phyloP scores from a whole-genome alignment of 1,140 invertebrate species.

The Ladona fulva region DNA sequence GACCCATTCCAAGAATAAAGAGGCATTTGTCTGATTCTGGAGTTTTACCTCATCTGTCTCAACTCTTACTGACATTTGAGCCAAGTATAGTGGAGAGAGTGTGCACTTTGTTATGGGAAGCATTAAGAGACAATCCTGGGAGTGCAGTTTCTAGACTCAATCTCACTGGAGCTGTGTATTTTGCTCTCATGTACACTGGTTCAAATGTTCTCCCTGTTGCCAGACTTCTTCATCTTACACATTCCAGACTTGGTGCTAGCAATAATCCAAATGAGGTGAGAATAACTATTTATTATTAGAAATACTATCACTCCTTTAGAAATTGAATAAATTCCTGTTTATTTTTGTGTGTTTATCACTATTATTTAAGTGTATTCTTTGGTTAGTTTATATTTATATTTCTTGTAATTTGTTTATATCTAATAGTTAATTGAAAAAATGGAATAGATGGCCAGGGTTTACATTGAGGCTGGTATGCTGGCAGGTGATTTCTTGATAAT shows the following conservation, averaged over 20 bases:
- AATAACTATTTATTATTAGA: no score
- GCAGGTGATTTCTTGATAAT: no score
- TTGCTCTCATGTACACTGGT: conserved; percentile 98
- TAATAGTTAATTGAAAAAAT: no score
- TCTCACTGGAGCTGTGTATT: conserved; percentile 94
- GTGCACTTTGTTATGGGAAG: conserved; percentile 73
- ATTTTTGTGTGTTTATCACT: no score
- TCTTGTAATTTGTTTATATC: no score
- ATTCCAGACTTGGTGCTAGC: conserved; percentile 60
- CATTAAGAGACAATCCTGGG: conserved; percentile 89
- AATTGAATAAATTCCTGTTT: no score
- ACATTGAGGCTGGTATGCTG: no score
- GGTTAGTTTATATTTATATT: no score
- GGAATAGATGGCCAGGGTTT: no score
- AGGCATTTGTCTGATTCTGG: conserved; percentile 77
- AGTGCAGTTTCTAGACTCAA: conserved; percentile 82
- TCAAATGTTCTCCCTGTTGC: conserved; percentile 96
- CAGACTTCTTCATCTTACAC: conserved; percentile 85
- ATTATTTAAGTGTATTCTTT: no score
- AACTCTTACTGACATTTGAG: conserved; percentile 94
- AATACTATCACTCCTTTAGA: no score
- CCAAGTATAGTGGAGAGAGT: conserved; percentile 89
- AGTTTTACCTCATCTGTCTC: conserved; percentile 90
- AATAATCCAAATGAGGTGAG: neutral
- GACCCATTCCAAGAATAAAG: conserved; percentile 89